Evolutionary conservation across 2,888 invertebrate genomes (phyloP), one percentile per base, ranked within the genome.

Genomic region (Pilophorus perplexus): DNA sequence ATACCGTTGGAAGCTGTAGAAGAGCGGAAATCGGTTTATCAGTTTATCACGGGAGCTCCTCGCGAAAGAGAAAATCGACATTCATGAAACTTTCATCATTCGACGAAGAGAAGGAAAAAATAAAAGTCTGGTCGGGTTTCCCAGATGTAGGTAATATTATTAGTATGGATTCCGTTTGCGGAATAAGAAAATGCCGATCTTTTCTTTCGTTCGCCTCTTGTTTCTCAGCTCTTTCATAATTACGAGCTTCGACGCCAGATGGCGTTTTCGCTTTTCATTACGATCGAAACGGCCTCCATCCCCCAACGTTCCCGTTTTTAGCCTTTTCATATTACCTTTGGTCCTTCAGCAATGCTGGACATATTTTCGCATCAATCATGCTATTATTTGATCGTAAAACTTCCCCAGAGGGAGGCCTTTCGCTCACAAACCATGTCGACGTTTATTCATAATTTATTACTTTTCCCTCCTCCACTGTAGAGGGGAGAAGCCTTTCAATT

Each of bases 81-180:
- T 46, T 46, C 46, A 46, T 46, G 46, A 46, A 46, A 46, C 20
- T 46, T 46, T 46, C 46, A 46, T 46, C 46, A 46, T 46, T 46
- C 14, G 44, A 18, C 44, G 44, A 14, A 14, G 25, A n/a, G 16
- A n/a, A 46, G 14, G 12, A 46, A 14, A 22, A 22, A 46, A 46
- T 46, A 46, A n/a, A 46, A 22, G 46, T n/a, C n/a, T n/a, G n/a
- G n/a, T n/a, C n/a, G n/a, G n/a, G n/a, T n/a, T n/a, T n/a, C n/a
- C n/a, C n/a, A n/a, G n/a, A n/a, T n/a, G n/a, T n/a, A n/a, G n/a
- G n/a, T n/a, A n/a, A n/a, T n/a, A n/a, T n/a, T n/a, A n/a, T n/a
- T n/a, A n/a, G n/a, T n/a, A n/a, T n/a, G n/a, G n/a, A n/a, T n/a
- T n/a, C n/a, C n/a, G n/a, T n/a, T n/a, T n/a, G n/a, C n/a, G n/a